These are phyloP conservation scores for Synergus umbraculus DNA, from an alignment of 2,888 invertebrate species.

Conservation along the genomic window DNA sequence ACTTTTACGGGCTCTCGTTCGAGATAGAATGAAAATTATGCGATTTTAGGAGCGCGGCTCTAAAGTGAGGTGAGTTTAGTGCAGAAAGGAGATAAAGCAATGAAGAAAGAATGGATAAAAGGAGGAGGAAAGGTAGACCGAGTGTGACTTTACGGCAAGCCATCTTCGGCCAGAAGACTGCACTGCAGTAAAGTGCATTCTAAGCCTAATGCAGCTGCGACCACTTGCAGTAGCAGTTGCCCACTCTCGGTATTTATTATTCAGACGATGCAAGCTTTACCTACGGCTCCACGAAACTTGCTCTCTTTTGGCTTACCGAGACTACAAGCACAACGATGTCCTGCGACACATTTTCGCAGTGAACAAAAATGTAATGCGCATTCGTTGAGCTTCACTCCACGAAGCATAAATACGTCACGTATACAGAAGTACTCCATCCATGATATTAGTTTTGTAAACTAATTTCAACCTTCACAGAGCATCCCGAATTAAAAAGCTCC, in stretches of 20 bases:
- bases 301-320: constrained; percentile 45
- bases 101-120: constrained; percentile 38
- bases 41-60: constrained; percentile 35
- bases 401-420: neutral
- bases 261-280: constrained; percentile 53
- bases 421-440: constrained; percentile 7
- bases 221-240: constrained; percentile 54
- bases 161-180: constrained; percentile 54
- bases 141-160: constrained; percentile 49
- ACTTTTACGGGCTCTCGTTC: constrained; percentile 41
- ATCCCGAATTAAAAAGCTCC: too few species aligned
- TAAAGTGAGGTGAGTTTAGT: constrained; percentile 43
- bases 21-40: constrained; percentile 40
- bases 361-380: constrained; percentile 40
- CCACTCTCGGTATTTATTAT: constrained; percentile 57
- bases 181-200: constrained; percentile 70
- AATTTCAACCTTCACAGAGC: neutral
- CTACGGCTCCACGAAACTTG: constrained; percentile 46
- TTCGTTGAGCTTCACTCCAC: constrained; percentile 17
- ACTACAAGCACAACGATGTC: constrained; percentile 50
- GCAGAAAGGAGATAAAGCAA: constrained; percentile 42
- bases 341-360: constrained; percentile 52
- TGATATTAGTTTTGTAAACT: constrained; percentile 26
- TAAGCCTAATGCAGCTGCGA: constrained; percentile 68
- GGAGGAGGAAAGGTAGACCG: constrained; percentile 11